Evolutionary conservation across 2,888 invertebrate genomes (phyloP).

Genomic region (Synergus japonicus): DNA sequence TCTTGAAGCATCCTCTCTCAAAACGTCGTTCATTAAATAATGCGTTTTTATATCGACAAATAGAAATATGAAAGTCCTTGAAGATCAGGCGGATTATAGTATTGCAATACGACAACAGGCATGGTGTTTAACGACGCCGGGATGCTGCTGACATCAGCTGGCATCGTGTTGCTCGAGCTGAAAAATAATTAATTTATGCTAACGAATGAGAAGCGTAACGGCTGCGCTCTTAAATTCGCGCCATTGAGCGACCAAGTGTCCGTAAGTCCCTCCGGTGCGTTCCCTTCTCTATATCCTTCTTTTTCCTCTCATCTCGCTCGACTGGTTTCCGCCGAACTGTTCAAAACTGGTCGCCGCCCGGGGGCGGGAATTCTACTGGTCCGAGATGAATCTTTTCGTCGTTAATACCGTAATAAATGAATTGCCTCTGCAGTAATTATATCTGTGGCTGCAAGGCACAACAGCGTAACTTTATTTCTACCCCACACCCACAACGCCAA

Average conservation of each 20-base stretch:
- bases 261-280: constrained; percentile 60
- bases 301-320: constrained; percentile 61
- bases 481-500: constrained; percentile 33
- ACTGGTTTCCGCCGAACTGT: constrained; percentile 74
- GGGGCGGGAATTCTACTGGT: constrained; percentile 58
- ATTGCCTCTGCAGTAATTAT: constrained; percentile 41
- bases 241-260: constrained; percentile 74
- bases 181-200: constrained; percentile 76
- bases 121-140: constrained; percentile 39
- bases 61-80: constrained; percentile 11
- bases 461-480: constrained; percentile 37
- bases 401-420: constrained; percentile 50
- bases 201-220: constrained; percentile 76
- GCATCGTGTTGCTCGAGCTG: constrained; percentile 59
- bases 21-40: background rate
- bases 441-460: constrained; percentile 40
- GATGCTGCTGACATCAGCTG: constrained; percentile 62
- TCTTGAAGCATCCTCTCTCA: too few relatives aligned
- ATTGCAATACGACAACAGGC: constrained; percentile 35
- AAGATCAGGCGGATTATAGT: constrained; percentile 35
- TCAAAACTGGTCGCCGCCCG: constrained; percentile 70
- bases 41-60: background rate
- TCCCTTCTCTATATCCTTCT: constrained; percentile 48
- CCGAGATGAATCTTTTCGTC: constrained; percentile 56
- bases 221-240: constrained; percentile 76